These are phyloP conservation scores for Cebus imitator DNA, from an alignment of 2,113 vertebrate genomes.

Conservation along the genomic window DNA sequence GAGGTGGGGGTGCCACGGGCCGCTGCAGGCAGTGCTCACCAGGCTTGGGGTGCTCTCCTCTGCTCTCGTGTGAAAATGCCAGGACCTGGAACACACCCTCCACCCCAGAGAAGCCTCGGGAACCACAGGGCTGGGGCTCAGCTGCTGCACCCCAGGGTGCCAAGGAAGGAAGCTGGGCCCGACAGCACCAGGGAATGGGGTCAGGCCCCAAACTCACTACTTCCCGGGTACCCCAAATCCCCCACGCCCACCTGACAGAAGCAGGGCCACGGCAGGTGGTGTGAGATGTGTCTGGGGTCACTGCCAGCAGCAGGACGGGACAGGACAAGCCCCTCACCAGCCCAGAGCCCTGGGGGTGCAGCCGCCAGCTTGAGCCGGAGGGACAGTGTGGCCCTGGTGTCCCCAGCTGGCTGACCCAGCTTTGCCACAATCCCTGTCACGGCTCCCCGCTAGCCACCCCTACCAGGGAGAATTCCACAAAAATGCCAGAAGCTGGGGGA, in stretches of 20 bases:
- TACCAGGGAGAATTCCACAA: accelerated
- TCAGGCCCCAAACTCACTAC: too few relatives aligned
- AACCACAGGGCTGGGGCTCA: not conserved
- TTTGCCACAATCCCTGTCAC: not conserved
- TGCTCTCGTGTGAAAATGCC: not conserved
- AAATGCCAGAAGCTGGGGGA: accelerated
- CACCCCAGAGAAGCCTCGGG: not conserved
- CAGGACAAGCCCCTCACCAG: not conserved
- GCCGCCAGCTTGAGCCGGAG: not conserved
- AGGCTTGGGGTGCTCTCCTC: not conserved
- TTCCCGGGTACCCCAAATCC: too few relatives aligned
- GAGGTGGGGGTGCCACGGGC: too few relatives aligned
- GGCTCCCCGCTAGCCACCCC: not conserved
- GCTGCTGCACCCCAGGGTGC: not conserved
- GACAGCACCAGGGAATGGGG: accelerated
- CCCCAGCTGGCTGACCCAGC: not conserved
- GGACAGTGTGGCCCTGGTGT: accelerated
- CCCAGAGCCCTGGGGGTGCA: not conserved
- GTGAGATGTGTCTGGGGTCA: too few relatives aligned
- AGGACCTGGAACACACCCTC: accelerated
- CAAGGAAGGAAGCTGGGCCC: not conserved
- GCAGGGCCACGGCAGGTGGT: not conserved
- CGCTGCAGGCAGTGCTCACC: accelerated
- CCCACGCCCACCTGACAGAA: not conserved
- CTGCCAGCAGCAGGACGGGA: not conserved